Conservation (phyloP, 2,888 invertebrate species). For the Epistrophe eligans region DNA sequence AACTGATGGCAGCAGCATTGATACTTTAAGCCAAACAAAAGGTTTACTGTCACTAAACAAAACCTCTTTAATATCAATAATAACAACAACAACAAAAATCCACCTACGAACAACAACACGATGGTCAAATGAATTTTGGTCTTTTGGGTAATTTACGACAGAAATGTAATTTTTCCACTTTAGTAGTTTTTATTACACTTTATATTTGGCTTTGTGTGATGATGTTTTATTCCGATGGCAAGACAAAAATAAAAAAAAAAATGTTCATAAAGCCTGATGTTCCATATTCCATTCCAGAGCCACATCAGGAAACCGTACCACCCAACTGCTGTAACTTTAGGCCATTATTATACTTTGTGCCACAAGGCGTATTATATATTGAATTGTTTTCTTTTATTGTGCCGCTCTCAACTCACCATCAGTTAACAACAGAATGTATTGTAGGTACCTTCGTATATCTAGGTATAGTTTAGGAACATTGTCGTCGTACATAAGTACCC, state of each 20-base stretch:
- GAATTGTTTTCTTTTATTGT: conserved; percentile 67
- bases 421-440: not conserved
- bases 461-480: too few species aligned
- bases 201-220: conserved; percentile 32
- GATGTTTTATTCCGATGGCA: conserved; percentile 36
- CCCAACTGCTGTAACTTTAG: conserved; percentile 8
- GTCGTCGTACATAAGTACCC: not conserved
- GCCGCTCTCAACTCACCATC: conserved; percentile 28
- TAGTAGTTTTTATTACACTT: conserved; percentile 70
- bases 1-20: not conserved
- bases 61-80: not conserved
- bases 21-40: conserved; percentile 14
- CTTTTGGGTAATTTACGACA: conserved; percentile 54
- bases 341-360: conserved; percentile 47
- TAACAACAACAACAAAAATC: not conserved
- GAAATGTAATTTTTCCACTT: conserved; percentile 73
- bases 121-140: conserved; percentile 51
- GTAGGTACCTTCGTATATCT: too few species aligned
- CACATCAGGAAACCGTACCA: conserved; percentile 2
- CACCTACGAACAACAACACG: conserved; percentile 18
- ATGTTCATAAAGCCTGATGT: not conserved
- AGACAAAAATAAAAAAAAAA: not conserved
- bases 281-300: not conserved
- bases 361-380: conserved; percentile 37
- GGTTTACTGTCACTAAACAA: not conserved